Percentiles rank a stretch among this genome's conserved stretches.
Evolutionary conservation across 2,113 vertebrate genomes (phyloP).

Genomic region (Raphicerus campestris): DNA sequence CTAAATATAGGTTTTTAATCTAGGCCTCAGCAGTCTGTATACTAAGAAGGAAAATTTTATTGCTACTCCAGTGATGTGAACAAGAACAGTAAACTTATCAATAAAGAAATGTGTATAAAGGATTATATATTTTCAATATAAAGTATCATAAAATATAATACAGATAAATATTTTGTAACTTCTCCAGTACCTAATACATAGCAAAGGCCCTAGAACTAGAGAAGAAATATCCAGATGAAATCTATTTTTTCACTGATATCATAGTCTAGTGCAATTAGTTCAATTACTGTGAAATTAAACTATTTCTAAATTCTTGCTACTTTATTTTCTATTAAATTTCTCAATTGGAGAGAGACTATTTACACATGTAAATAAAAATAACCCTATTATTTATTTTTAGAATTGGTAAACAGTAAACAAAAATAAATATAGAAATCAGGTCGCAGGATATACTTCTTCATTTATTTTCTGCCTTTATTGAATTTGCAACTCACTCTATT

Average conservation of each 20-base stretch:
- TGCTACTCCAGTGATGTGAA: not conserved
- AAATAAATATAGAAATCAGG: not conserved
- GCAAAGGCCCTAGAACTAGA: not conserved
- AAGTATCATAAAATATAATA: not conserved
- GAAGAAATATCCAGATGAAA: not conserved
- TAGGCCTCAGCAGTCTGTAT: constrained; percentile 59
- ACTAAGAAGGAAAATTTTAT: constrained; percentile 24
- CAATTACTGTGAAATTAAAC: not conserved
- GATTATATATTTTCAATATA: constrained; percentile 3
- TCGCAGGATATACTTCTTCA: not conserved
- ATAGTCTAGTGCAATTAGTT: not conserved
- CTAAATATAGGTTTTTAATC: constrained; percentile 77
- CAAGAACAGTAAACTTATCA: not conserved
- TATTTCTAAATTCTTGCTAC: not conserved
- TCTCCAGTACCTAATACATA: not conserved
- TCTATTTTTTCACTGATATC: not conserved
- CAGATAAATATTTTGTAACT: not conserved
- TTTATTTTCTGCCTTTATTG: not conserved
- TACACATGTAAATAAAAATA: not conserved
- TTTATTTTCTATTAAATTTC: not conserved
- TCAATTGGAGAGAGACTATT: not conserved
- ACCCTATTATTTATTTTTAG: not conserved
- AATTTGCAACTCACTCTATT: not conserved
- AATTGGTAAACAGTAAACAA: not conserved
- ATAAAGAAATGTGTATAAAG: not conserved